Evolutionary conservation across 2,797 vertebrate genomes (phyloP), one percentile per base, ranked within the genome.

Genomic region (Picus viridis): DNA sequence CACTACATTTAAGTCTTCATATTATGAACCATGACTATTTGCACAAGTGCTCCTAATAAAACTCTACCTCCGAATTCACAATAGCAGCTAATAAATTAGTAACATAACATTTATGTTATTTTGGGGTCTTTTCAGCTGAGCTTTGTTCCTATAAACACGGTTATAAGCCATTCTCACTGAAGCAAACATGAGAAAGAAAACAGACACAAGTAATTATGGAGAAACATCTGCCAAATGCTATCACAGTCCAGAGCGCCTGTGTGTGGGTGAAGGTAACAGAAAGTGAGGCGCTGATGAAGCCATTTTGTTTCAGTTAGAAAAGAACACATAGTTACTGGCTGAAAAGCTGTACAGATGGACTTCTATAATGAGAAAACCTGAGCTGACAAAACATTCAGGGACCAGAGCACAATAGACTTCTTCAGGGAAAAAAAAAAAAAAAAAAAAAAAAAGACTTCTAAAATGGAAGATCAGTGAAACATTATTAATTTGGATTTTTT

Each of bases 41-140:
- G 64, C 61, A 94, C 82, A 85, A 95, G 64, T 91, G 87, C 53
- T 95, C 68, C 73, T 70, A 89, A 76, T 84, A 93, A 94, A 94
- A 73, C 36, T 61, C 39, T 16, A 70, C 63, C 56, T 90, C 72
- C 81, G 75, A 86, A 91, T 57, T 85, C 81, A 78, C 73, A 78
- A 92, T n/a, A 90, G 30, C 69, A 83, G 84, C 47, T 84, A 83
- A 90, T 89, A 96, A 92, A 90, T 87, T 90, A 83, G 32, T 68
- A 84, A 34, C 32, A 78, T 27, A 92, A 81, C 63, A 68, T 94
- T 76, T 67, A 64, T 1, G 0, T 76, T 63, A 61, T 92, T 94
- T 92, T 30, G 0, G 29, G 61, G 39, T n/a, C 57, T 65, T 75
- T 92, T 88, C 73, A 79, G 59, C 39, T 56, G 41, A 78, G 4